Percentiles rank a stretch among this genome's conserved stretches.
phyloP scores from a whole-genome alignment of 2,113 vertebrate genomes.

The Laticauda laticaudata region DNA sequence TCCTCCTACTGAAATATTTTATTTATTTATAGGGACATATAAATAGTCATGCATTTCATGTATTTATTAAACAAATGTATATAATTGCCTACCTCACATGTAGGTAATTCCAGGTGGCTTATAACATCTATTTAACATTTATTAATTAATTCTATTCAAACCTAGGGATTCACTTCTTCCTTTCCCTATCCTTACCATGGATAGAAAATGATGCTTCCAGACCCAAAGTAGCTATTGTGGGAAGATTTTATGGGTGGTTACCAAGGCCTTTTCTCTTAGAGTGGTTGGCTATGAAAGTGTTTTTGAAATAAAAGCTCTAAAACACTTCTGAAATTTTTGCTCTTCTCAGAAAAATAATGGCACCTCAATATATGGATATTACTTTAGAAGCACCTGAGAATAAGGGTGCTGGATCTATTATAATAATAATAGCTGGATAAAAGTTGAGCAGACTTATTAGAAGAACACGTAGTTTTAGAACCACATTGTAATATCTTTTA shows the following conservation, averaged over 20 bases:
- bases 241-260: not conserved
- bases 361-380: not conserved
- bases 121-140: too few species aligned
- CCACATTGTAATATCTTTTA: not conserved
- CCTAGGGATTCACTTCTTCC: not conserved
- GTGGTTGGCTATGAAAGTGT: not conserved
- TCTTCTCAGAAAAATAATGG: not conserved
- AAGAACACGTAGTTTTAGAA: not conserved
- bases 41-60: too few species aligned
- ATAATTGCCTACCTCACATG: too few species aligned
- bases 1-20: too few species aligned
- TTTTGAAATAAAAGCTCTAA: not conserved
- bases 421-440: not conserved
- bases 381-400: not conserved
- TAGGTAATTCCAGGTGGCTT: too few species aligned
- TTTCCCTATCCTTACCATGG: not conserved
- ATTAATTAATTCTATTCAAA: not conserved
- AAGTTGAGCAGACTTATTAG: not conserved
- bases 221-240: not conserved
- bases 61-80: too few species aligned
- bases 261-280: not conserved
- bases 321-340: not conserved
- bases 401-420: not conserved
- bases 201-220: not conserved
- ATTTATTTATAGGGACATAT: too few species aligned